phyloP scores from a whole-genome alignment of 2,797 vertebrate species.

The Meriones psammophilus region DNA sequence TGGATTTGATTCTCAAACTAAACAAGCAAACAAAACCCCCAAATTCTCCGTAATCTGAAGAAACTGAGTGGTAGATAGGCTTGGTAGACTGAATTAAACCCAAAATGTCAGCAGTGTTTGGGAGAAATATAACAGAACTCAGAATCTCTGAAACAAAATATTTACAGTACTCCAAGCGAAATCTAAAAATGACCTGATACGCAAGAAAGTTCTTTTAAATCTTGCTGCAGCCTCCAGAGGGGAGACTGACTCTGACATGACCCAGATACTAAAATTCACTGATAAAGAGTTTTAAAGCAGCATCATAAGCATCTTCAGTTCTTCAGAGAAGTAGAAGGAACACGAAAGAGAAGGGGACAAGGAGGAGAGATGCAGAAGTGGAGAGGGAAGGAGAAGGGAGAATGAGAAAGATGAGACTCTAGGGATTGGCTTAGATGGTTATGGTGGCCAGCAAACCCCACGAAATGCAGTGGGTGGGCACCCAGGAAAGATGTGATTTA shows the following conservation, averaged over 20 bases:
- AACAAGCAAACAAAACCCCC: not conserved
- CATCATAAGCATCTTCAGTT: not conserved
- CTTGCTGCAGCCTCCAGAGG: not conserved
- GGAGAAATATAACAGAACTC: slow-evolving; percentile 40
- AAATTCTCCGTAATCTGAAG: not conserved
- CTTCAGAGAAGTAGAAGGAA: not conserved
- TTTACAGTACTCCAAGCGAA: not conserved
- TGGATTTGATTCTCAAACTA: not conserved
- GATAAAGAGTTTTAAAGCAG: slow-evolving; percentile 36
- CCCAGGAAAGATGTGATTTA: not conserved
- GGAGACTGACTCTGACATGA: not conserved
- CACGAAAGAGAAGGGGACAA: not conserved
- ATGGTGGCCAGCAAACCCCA: not conserved
- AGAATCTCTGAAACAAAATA: slow-evolving; percentile 16
- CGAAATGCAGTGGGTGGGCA: not conserved
- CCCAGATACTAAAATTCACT: slow-evolving; percentile 48
- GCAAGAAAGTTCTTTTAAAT: not conserved
- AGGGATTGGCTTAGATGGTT: not conserved
- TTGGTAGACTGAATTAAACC: not conserved
- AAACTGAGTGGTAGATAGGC: not conserved
- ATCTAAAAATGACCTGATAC: not conserved
- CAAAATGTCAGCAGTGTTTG: not conserved
- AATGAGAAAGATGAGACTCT: not conserved
- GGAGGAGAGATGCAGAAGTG: not conserved
- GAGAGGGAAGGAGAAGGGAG: not conserved